A percentile compares a stretch with the other conserved stretches of the same genome.
Conservation (phyloP, 2,797 vertebrate species). For the Austrolebias charrua region DNA sequence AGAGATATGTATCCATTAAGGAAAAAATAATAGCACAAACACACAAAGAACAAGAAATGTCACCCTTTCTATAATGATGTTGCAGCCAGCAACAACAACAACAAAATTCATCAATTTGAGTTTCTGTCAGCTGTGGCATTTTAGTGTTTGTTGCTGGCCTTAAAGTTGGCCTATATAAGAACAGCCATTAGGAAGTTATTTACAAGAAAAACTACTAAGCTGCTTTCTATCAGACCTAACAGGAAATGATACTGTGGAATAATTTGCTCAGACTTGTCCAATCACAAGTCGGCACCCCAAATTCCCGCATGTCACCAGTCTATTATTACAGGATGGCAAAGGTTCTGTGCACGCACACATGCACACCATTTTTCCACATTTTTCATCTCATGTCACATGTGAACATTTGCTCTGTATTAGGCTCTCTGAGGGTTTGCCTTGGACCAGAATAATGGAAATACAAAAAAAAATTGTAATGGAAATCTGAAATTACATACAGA, state of each 20-base stretch:
- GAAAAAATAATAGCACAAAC: neutral
- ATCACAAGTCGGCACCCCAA: constrained; percentile 35
- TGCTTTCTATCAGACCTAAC: constrained; percentile 27
- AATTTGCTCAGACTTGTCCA: constrained; percentile 44
- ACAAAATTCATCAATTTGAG: constrained; percentile 11
- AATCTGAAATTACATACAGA: constrained; percentile 71
- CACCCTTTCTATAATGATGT: neutral
- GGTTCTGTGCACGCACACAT: constrained; percentile 20
- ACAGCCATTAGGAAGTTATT: constrained; percentile 1
- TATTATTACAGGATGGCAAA: constrained; percentile 51
- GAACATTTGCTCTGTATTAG: constrained; percentile 74
- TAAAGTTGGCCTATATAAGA: constrained; percentile 1
- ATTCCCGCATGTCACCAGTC: constrained; percentile 51
- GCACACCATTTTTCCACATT: constrained; percentile 50
- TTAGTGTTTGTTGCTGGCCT: constrained; percentile 14
- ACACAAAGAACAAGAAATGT: constrained; percentile 2
- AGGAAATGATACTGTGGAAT: constrained; percentile 46
- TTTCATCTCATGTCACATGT: constrained; percentile 69
- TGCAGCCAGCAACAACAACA: neutral
- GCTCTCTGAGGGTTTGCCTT: constrained; percentile 66
- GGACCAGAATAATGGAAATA: constrained; percentile 74
- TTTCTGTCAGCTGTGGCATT: constrained; percentile 12
- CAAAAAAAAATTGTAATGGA: constrained; percentile 68
- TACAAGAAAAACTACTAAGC: neutral
- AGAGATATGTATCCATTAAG: constrained; percentile 3